phyloP scores from a whole-genome alignment of 2,888 invertebrate species.

The Athetis lepigone region DNA sequence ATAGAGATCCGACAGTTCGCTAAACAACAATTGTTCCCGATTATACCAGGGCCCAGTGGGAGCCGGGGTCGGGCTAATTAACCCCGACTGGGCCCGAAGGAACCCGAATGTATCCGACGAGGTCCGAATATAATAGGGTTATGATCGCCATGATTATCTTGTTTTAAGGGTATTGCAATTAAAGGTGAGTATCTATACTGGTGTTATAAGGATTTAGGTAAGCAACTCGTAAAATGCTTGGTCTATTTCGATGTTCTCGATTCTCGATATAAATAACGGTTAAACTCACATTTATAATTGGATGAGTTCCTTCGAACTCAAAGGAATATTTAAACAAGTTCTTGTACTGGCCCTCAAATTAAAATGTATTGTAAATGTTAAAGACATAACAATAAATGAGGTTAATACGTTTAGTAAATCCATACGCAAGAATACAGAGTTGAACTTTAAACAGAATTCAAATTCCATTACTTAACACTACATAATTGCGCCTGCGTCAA shows the following conservation, averaged over 20 bases:
- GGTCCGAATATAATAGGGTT: slow-evolving; percentile 51
- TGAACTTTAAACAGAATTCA: slow-evolving; percentile 8
- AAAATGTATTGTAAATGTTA: neutral
- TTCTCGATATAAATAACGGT: neutral
- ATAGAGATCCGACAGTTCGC: slow-evolving; percentile 30
- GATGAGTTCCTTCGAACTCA: no score
- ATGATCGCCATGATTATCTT: slow-evolving; percentile 57
- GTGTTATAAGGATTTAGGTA: slow-evolving; percentile 1
- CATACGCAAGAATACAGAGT: neutral
- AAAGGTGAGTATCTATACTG: slow-evolving; percentile 29
- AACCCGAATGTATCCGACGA: slow-evolving; percentile 24
- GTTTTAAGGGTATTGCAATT: slow-evolving; percentile 43
- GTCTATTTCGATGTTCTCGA: neutral
- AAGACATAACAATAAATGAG: neutral
- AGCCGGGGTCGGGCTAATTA: slow-evolving; percentile 71
- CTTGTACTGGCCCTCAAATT: no score
- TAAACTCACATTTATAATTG: no score
- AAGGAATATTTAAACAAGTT: no score
- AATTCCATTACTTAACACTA: slow-evolving; percentile 5
- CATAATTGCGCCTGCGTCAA: slow-evolving; percentile 21
- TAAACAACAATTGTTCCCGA: slow-evolving; percentile 41
- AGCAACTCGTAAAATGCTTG: neutral
- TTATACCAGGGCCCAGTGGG: slow-evolving; percentile 46
- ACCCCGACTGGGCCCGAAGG: slow-evolving; percentile 70
- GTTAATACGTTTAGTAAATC: neutral